Evolutionary conservation across 37 sponge, comb jelly and placozoan species (phyloP).

Genomic region (Chondrosia reniformis): DNA sequence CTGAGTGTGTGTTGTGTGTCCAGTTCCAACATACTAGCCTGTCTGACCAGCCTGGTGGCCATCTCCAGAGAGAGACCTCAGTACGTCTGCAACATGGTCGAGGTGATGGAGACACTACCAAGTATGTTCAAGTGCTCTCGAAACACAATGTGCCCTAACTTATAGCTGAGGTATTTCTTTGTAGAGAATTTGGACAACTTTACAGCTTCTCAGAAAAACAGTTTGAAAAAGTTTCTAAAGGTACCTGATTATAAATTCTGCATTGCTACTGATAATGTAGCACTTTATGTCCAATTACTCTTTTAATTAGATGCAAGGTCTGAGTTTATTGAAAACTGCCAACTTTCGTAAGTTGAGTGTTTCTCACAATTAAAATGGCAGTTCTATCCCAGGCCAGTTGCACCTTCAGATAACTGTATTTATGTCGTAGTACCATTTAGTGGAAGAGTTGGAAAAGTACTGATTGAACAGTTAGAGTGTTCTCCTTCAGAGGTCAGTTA

Average conservation of each 20-base stretch:
- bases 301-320: neutral
- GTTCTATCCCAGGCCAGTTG: too few species aligned
- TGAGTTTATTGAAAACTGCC: neutral
- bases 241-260: conserved; percentile 32
- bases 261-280: neutral
- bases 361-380: too few species aligned
- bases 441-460: neutral
- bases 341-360: neutral
- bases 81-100: conserved; percentile 21
- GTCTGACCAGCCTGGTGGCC: conserved; percentile 62
- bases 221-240: conserved; percentile 88
- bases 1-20: too few species aligned
- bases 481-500: neutral
- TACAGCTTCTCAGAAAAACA: conserved; percentile 70
- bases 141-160: neutral
- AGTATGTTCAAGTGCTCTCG: neutral
- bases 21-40: conserved; percentile 87
- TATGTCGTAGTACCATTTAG: neutral
- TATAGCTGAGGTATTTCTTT: neutral
- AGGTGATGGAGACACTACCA: conserved; percentile 9
- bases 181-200: neutral
- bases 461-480: neutral
- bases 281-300: neutral
- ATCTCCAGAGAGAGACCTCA: conserved; percentile 67
- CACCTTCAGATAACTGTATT: neutral